Evolutionary conservation across 2,888 invertebrate species (phyloP).

Genomic region (Athrips mouffetella): DNA sequence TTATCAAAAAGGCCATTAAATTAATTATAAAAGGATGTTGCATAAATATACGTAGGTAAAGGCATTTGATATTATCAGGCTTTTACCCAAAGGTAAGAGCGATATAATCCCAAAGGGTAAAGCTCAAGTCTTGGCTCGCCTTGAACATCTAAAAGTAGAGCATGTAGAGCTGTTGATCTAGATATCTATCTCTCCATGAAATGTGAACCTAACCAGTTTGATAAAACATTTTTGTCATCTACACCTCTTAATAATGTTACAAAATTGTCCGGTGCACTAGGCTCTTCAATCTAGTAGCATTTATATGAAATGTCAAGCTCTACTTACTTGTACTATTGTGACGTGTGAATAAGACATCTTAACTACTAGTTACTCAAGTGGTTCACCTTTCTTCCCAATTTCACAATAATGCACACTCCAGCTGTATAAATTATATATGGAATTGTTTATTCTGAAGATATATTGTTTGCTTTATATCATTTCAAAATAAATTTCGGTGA

Average conservation of each 20-base stretch:
- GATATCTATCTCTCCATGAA: not conserved
- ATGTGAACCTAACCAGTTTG: not conserved
- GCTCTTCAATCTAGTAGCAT: slow-evolving; percentile 30
- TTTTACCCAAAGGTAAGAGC: too few relatives aligned
- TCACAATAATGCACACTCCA: slow-evolving; percentile 9
- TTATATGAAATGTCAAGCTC: slow-evolving; percentile 55
- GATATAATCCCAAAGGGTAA: too few relatives aligned
- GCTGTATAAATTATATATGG: not conserved
- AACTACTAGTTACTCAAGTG: slow-evolving; percentile 33
- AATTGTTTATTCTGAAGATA: too few relatives aligned
- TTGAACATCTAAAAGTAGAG: too few relatives aligned
- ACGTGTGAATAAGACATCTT: slow-evolving; percentile 55
- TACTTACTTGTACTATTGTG: slow-evolving; percentile 57
- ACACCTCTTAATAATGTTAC: slow-evolving; percentile 18
- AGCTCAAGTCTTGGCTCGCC: too few relatives aligned
- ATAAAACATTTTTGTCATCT: slow-evolving; percentile 25
- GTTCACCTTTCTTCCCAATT: slow-evolving; percentile 56
- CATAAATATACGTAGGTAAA: too few relatives aligned
- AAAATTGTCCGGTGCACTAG: slow-evolving; percentile 23
- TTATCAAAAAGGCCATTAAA: too few relatives aligned
- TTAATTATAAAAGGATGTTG: too few relatives aligned
- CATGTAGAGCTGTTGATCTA: too few relatives aligned
- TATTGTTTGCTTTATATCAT: too few relatives aligned
- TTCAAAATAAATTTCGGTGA: not conserved
- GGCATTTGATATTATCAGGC: too few relatives aligned